These are phyloP conservation scores for Heterocephalus glaber DNA, from an alignment of 2,113 vertebrate genomes.

Conservation along the genomic window DNA sequence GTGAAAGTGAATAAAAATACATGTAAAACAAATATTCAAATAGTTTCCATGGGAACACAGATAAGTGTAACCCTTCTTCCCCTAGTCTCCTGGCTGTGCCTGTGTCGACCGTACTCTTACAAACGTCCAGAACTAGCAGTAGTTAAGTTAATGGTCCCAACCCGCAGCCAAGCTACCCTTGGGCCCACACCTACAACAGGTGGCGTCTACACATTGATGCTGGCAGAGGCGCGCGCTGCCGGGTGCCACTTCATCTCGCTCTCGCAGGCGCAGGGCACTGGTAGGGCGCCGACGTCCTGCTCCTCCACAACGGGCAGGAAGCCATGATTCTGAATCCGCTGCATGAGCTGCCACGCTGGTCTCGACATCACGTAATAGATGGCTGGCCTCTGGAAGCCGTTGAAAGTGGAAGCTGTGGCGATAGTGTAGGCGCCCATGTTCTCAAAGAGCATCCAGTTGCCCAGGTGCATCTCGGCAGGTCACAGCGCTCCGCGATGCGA, in stretches of 20 bases:
- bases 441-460: slow-evolving; percentile 97
- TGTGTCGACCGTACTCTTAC: slow-evolving; percentile 81
- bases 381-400: slow-evolving; percentile 96
- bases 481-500: slow-evolving; percentile 93
- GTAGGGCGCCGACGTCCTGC: slow-evolving; percentile 84
- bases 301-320: slow-evolving; percentile 86
- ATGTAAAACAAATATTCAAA: slow-evolving; percentile 92
- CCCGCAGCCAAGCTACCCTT: slow-evolving; percentile 81
- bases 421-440: slow-evolving; percentile 99
- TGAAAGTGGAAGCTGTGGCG: slow-evolving; percentile 97
- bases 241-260: slow-evolving; percentile 89
- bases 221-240: slow-evolving; percentile 88
- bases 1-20: slow-evolving; percentile 90
- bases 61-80: slow-evolving; percentile 93
- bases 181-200: slow-evolving; percentile 73
- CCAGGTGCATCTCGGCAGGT: slow-evolving; percentile 93
- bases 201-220: slow-evolving; percentile 87
- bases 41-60: slow-evolving; percentile 99
- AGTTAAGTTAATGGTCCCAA: too few relatives aligned
- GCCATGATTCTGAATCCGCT: slow-evolving; percentile 88
- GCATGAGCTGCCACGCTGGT: slow-evolving; percentile 93
- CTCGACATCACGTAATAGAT: slow-evolving; percentile 95
- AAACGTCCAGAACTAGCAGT: slow-evolving; percentile 83
- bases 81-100: slow-evolving; percentile 86
- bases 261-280: slow-evolving; percentile 91